Conservation (phyloP, 1,140 invertebrate species). For the Meloidogyne exigua region DNA sequence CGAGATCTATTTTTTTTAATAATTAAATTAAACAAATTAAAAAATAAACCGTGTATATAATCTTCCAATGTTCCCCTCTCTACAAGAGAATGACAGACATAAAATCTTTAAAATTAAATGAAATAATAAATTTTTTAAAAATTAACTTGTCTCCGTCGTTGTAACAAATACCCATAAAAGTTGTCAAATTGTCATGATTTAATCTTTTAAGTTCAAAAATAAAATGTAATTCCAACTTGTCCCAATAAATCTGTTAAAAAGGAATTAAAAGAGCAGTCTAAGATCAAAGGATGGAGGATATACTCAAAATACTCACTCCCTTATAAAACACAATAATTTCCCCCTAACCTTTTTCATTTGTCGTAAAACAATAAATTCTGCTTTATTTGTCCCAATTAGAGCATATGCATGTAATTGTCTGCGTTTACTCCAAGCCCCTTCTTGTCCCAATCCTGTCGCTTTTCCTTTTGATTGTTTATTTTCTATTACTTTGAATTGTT, state of each 20-base stretch:
- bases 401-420: conserved; percentile 50
- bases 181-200: conserved; percentile 53
- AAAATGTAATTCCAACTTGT: not conserved
- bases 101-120: conserved; percentile 35
- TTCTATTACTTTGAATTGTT: conserved; percentile 48
- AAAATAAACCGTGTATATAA: conserved; percentile 41
- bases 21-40: conserved; percentile 44
- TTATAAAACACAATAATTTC: no score
- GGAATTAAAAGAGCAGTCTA: not conserved
- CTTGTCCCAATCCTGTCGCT: conserved; percentile 27
- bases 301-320: not conserved
- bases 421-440: conserved; percentile 43
- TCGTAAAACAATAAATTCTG: conserved; percentile 53
- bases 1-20: conserved; percentile 46
- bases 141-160: conserved; percentile 45
- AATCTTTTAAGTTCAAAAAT: conserved; percentile 43
- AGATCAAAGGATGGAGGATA: no score
- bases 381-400: conserved; percentile 50
- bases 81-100: conserved; percentile 52
- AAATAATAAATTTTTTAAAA: no score
- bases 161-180: conserved; percentile 52
- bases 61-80: conserved; percentile 55
- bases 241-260: not conserved
- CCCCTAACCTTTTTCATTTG: conserved; percentile 45
- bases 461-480: conserved; percentile 53